Conservation (phyloP, 2,888 invertebrate genomes). For the Alviniconcha strummeri region DNA sequence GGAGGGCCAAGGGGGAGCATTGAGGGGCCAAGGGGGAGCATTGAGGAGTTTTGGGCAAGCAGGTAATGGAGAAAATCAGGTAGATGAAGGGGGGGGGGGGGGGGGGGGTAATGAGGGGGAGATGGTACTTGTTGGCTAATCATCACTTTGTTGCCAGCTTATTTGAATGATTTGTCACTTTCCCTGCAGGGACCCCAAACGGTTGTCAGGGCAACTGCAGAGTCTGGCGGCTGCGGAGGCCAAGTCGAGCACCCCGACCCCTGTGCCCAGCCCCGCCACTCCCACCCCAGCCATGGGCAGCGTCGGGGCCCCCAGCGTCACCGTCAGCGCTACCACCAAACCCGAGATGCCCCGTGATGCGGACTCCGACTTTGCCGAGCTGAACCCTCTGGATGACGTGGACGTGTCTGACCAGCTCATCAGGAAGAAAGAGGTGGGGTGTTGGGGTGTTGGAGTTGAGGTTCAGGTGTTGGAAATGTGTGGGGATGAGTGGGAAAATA, state of each 20-base stretch:
- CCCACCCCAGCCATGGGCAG: constrained; percentile 31
- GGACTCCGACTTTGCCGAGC: constrained; percentile 67
- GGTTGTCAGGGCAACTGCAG: constrained; percentile 61
- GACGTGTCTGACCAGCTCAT: constrained; percentile 88
- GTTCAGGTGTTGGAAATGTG: too few species aligned
- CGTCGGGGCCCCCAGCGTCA: constrained; percentile 22
- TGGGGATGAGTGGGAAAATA: too few species aligned
- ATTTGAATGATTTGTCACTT: neutral
- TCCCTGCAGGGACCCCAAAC: constrained; percentile 53
- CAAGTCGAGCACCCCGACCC: constrained; percentile 8
- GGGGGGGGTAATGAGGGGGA: too few species aligned
- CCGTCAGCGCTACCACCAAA: constrained; percentile 31
- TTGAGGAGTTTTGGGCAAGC: neutral
- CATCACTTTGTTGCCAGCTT: neutral
- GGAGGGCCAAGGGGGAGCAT: neutral
- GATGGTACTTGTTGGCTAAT: neutral
- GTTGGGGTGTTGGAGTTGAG: neutral
- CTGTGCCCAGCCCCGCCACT: constrained; percentile 20
- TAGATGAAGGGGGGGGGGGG: too few species aligned
- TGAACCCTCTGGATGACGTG: constrained; percentile 81
- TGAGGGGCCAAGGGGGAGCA: neutral
- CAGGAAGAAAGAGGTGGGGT: constrained; percentile 81
- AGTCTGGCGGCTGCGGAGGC: constrained; percentile 42
- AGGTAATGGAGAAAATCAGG: too few species aligned
- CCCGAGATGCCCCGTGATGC: constrained; percentile 64